Conservation (phyloP, 2,113 vertebrate genomes). For the Dipodomys stephensi region DNA sequence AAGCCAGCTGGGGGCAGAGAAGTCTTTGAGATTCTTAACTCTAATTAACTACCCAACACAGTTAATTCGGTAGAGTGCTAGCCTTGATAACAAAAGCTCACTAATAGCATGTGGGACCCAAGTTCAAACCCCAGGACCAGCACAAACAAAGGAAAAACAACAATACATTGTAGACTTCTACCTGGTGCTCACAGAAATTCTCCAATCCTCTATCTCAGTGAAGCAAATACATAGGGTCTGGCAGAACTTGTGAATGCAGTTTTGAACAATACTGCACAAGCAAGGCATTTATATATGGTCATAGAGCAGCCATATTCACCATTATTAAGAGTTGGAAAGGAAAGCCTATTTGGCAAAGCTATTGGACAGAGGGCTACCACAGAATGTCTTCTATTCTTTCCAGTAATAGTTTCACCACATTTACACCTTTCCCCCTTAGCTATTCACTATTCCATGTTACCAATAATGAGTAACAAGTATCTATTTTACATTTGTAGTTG, state of each 20-base stretch:
- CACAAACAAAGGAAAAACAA: neutral
- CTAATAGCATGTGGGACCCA: no score
- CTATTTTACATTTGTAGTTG: neutral
- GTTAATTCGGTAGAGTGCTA: no score
- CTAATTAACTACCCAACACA: no score
- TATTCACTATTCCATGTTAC: neutral
- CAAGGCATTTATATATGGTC: neutral
- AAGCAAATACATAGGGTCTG: neutral
- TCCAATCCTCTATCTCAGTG: constrained; percentile 27
- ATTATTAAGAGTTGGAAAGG: neutral
- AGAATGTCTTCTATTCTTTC: neutral
- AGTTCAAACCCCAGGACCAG: no score
- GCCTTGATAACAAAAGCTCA: no score
- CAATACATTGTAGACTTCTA: neutral
- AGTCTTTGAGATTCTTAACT: no score
- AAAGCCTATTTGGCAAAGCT: neutral
- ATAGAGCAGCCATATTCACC: neutral
- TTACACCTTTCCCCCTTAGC: neutral
- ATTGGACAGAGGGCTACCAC: neutral
- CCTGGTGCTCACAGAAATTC: neutral
- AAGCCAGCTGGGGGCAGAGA: neutral
- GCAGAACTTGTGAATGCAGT: neutral
- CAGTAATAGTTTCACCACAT: neutral
- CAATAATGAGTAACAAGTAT: neutral
- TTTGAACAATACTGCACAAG: neutral